Conservation (phyloP, 2,113 vertebrate genomes). For the Engystomops pustulosus region DNA sequence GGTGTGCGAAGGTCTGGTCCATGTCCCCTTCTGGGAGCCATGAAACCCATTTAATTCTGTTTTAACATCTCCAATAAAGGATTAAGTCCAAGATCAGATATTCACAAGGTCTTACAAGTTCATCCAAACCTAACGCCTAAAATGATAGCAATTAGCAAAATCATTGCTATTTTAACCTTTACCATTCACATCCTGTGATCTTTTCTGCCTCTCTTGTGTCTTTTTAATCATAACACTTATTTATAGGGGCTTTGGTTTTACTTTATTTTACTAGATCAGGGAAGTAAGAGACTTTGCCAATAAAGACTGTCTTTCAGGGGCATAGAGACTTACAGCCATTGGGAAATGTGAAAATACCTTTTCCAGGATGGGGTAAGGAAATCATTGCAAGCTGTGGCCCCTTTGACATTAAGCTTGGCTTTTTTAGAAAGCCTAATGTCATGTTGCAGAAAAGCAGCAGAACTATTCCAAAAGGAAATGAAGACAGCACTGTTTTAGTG, state of each 20-base stretch:
- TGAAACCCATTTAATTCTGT: not conserved
- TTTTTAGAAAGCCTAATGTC: too few relatives aligned
- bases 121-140: not conserved
- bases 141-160: conserved; percentile 14
- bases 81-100: conserved; percentile 23
- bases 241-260: not conserved
- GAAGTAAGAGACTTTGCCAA: too few relatives aligned
- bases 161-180: conserved; percentile 23
- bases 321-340: too few relatives aligned
- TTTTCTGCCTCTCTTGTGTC: not conserved
- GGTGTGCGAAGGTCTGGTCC: conserved; percentile 34
- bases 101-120: conserved; percentile 32
- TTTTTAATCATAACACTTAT: not conserved
- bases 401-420: too few relatives aligned
- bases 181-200: not conserved
- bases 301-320: too few relatives aligned
- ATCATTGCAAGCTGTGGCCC: too few relatives aligned
- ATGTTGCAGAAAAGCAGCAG: too few relatives aligned
- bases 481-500: too few relatives aligned
- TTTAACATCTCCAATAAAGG: conserved; percentile 14
- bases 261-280: too few relatives aligned
- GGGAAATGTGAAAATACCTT: too few relatives aligned
- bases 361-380: too few relatives aligned
- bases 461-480: too few relatives aligned
- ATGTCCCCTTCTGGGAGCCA: not conserved